Percentiles rank a stretch among this genome's conserved stretches.
Conservation (phyloP, 2,113 vertebrate genomes). For the Saguinus midas region DNA sequence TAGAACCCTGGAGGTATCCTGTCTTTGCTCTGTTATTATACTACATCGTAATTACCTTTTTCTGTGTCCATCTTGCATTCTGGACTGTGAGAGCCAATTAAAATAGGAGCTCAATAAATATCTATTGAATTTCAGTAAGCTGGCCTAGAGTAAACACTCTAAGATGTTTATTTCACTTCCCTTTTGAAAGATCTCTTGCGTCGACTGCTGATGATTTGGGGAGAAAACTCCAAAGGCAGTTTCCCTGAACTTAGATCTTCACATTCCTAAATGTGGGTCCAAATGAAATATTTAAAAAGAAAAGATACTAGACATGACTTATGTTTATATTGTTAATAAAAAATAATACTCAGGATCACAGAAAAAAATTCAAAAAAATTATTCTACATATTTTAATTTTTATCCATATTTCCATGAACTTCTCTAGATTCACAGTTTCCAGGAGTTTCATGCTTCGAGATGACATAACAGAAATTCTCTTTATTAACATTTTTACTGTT, state of each 20-base stretch:
- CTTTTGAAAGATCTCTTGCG: slow-evolving; percentile 34
- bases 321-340: not conserved
- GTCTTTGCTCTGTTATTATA: not conserved
- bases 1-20: not conserved
- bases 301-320: not conserved
- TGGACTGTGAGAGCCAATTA: not conserved
- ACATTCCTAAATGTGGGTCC: slow-evolving; percentile 35
- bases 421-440: not conserved
- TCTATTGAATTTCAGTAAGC: slow-evolving; percentile 36
- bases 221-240: slow-evolving; percentile 50
- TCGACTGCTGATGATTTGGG: slow-evolving; percentile 32
- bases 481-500: not conserved
- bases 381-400: not conserved
- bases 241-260: slow-evolving; percentile 1
- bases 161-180: slow-evolving; percentile 49
- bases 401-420: not conserved
- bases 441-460: not conserved
- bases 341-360: not conserved
- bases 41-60: not conserved
- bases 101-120: not conserved
- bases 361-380: not conserved
- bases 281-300: slow-evolving; percentile 56
- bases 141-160: slow-evolving; percentile 11
- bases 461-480: not conserved
- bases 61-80: not conserved